phyloP scores from a whole-genome alignment of 2,113 vertebrate species.

The Catharus bicknelli region DNA sequence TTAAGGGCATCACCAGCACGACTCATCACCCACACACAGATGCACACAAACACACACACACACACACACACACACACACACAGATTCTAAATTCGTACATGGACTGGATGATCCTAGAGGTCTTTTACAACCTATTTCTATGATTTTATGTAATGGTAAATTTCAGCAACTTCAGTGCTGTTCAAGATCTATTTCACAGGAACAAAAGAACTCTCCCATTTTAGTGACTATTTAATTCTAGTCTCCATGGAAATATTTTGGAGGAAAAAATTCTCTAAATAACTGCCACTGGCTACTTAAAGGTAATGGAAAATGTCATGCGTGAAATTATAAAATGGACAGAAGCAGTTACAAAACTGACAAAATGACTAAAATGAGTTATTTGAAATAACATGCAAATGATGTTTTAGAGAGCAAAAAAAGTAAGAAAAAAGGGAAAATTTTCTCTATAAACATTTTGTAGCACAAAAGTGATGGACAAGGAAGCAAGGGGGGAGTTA shows the following conservation, averaged over 20 bases:
- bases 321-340: conserved; percentile 29
- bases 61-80: neutral
- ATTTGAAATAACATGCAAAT: neutral
- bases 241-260: conserved; percentile 43
- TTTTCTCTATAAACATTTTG: neutral
- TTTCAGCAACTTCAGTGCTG: neutral
- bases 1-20: neutral
- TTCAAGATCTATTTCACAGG: neutral
- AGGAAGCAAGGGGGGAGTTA: neutral
- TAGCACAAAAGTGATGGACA: neutral
- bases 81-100: neutral
- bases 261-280: conserved; percentile 29
- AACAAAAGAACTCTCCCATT: neutral
- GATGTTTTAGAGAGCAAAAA: neutral
- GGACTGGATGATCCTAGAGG: neutral
- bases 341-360: conserved; percentile 1
- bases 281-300: conserved; percentile 33
- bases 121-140: neutral
- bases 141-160: neutral
- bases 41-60: rapidly evolving
- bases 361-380: neutral
- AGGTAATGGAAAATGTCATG: conserved; percentile 45
- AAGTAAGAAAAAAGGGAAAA: neutral
- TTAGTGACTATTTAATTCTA: conserved; percentile 22
- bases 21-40: neutral